These are phyloP conservation scores for Drosophila algonquin DNA, from an alignment of 2,888 invertebrate genomes.

Conservation along the genomic window DNA sequence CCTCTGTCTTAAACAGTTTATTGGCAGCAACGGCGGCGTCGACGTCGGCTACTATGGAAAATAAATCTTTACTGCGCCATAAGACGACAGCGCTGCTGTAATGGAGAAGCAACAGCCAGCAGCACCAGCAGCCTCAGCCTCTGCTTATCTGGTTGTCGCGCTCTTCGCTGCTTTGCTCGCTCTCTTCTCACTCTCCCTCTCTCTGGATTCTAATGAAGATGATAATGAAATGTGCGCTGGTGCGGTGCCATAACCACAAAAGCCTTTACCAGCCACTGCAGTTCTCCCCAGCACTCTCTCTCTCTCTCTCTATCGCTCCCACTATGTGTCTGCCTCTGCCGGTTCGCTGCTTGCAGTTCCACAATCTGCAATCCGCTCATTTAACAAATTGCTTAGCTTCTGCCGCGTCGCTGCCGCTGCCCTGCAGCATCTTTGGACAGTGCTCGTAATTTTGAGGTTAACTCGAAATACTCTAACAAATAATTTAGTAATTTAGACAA, in stretches of 20 bases:
- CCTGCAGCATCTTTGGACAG: slow-evolving; percentile 22
- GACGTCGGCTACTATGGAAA: slow-evolving; percentile 61
- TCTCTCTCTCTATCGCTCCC: slow-evolving; percentile 13
- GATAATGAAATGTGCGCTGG: slow-evolving; percentile 70
- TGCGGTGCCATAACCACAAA: slow-evolving; percentile 50
- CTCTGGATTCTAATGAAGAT: slow-evolving; percentile 70
- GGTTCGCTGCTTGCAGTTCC: slow-evolving; percentile 21
- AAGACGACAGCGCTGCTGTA: slow-evolving; percentile 61
- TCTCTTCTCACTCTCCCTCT: slow-evolving; percentile 14
- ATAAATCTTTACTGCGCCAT: slow-evolving; percentile 81
- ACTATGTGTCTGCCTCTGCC: no score
- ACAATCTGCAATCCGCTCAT: slow-evolving; percentile 47
- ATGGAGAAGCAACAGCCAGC: slow-evolving; percentile 57
- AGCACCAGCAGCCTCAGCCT: slow-evolving; percentile 14
- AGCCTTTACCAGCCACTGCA: slow-evolving; percentile 31
- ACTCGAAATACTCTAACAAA: slow-evolving; percentile 31
- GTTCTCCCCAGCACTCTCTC: neutral
- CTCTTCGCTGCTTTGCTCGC: slow-evolving; percentile 5
- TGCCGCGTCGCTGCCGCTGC: slow-evolving; percentile 43
- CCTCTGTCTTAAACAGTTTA: slow-evolving; percentile 60
- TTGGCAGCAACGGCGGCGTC: slow-evolving; percentile 43
- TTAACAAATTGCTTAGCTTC: slow-evolving; percentile 64
- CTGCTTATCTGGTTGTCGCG: slow-evolving; percentile 48
- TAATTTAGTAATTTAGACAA: slow-evolving; percentile 18
- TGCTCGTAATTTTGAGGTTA: slow-evolving; percentile 29